Conservation (phyloP, 2,113 vertebrate species). For the Archilochus colubris region DNA sequence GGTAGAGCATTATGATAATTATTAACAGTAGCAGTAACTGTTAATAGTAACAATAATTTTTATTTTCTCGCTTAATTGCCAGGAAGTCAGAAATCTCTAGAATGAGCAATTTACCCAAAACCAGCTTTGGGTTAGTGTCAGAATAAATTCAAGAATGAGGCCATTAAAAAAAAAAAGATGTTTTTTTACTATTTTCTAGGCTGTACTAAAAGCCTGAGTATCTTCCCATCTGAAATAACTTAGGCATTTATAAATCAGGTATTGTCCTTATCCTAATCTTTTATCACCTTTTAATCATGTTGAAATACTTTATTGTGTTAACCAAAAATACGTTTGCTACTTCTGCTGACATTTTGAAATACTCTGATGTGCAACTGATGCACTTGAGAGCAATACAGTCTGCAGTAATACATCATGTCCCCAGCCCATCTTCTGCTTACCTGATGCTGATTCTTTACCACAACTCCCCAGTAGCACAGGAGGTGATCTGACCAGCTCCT, state of each 20-base stretch:
- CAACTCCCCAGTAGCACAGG: not conserved
- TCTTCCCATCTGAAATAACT: not conserved
- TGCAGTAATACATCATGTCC: not conserved
- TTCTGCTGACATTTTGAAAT: not conserved
- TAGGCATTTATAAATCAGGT: not conserved
- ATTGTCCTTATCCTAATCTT: not conserved
- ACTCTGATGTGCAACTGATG: not conserved
- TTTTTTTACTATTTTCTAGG: not conserved
- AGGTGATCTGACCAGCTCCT: not conserved
- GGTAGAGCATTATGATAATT: slow-evolving; percentile 29
- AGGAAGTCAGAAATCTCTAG: slow-evolving; percentile 18
- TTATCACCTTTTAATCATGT: not conserved
- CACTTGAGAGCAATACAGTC: not conserved
- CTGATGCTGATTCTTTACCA: not conserved
- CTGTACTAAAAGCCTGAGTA: not conserved
- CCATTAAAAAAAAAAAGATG: not conserved
- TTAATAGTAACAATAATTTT: slow-evolving; percentile 25
- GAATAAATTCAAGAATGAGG: not conserved
- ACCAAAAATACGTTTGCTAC: not conserved
- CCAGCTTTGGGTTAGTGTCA: not conserved
- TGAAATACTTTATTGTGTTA: not conserved
- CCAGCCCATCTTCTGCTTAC: not conserved
- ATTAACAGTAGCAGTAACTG: slow-evolving; percentile 33
- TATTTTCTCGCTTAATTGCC: not conserved
- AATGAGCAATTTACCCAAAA: not conserved